phyloP scores from a whole-genome alignment of 2,113 vertebrate species.

The Malurus cyaneus region DNA sequence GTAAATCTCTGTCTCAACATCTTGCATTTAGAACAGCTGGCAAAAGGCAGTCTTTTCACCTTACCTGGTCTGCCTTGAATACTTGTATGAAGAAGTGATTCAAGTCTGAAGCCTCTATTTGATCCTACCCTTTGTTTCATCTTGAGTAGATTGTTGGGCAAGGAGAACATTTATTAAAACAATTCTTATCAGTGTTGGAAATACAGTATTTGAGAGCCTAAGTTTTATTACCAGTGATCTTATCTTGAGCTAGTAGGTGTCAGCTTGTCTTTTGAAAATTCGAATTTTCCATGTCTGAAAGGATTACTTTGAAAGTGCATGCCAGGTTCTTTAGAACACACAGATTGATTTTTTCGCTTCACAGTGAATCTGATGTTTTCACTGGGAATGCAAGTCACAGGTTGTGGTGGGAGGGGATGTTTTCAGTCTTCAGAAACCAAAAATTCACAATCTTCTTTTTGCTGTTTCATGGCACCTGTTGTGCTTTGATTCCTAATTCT shows the following conservation, averaged over 20 bases:
- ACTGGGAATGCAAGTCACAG: background rate
- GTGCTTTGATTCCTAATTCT: background rate
- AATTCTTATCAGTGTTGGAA: background rate
- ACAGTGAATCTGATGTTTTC: background rate
- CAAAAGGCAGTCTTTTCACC: background rate
- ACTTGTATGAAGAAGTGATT: background rate
- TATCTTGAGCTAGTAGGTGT: background rate
- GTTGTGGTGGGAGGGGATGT: background rate
- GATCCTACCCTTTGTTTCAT: background rate
- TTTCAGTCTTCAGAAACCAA: constrained; percentile 6
- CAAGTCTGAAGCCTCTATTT: background rate
- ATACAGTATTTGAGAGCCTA: background rate
- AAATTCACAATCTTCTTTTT: background rate
- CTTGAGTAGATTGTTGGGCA: background rate
- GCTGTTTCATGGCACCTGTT: background rate
- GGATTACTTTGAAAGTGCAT: background rate
- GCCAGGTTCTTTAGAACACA: background rate
- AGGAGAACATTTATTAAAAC: background rate
- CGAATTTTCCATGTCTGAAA: background rate
- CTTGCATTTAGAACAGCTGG: background rate
- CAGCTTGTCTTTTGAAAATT: background rate
- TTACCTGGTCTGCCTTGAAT: background rate
- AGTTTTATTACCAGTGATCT: background rate
- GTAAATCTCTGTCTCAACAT: background rate
- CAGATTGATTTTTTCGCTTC: background rate